Conservation (phyloP, 2,113 vertebrate species). For the Apteryx owenii region DNA sequence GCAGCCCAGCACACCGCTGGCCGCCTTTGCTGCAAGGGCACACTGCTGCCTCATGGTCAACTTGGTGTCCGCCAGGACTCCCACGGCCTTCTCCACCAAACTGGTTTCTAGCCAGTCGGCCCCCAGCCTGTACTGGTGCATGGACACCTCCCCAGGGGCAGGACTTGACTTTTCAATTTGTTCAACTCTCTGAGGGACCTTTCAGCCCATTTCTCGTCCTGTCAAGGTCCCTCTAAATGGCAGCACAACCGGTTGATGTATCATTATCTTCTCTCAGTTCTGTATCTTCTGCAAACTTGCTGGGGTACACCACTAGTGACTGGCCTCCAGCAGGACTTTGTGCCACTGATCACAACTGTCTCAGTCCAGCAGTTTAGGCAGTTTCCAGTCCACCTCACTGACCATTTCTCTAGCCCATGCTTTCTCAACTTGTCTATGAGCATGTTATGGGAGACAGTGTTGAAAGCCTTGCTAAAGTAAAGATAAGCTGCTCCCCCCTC, state of each 20-base stretch:
- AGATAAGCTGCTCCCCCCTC: background rate
- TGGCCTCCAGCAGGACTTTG: background rate
- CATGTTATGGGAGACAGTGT: background rate
- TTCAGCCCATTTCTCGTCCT: background rate
- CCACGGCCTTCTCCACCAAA: too few species aligned
- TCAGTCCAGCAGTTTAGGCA: background rate
- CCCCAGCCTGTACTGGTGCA: background rate
- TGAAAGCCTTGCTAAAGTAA: background rate
- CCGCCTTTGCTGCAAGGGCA: background rate
- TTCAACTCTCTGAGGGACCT: background rate
- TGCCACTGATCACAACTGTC: background rate
- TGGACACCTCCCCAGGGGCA: background rate
- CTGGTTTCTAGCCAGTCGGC: too few species aligned
- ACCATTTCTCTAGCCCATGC: background rate
- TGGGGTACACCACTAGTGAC: background rate
- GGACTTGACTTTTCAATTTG: background rate
- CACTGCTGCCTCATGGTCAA: too few species aligned
- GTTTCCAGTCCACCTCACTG: background rate
- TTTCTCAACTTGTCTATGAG: background rate
- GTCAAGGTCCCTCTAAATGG: background rate
- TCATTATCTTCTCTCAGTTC: background rate
- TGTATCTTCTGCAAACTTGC: background rate
- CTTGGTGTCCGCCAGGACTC: too few species aligned
- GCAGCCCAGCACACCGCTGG: background rate
- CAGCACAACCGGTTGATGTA: background rate